phyloP scores from a whole-genome alignment of 2,113 vertebrate genomes.

The Phaetusa simplex region DNA sequence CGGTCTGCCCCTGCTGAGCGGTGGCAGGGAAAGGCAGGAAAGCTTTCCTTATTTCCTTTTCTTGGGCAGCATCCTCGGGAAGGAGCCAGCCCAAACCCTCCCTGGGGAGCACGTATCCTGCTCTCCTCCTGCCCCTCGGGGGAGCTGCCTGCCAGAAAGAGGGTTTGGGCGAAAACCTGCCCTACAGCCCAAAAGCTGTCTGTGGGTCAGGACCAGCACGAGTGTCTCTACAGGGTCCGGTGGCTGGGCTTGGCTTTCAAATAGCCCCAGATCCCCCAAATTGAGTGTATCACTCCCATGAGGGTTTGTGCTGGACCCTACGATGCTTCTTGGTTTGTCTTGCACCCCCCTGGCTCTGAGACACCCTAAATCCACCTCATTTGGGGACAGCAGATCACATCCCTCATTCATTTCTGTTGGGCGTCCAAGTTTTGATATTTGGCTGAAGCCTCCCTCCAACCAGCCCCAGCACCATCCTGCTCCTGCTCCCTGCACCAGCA shows the following conservation, averaged over 20 bases:
- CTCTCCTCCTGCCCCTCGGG: background rate
- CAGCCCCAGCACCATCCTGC: background rate
- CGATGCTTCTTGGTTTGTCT: background rate
- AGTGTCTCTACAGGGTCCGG: background rate
- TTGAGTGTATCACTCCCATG: fast-evolving
- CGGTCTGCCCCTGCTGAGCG: constrained; percentile 31
- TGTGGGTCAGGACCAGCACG: background rate
- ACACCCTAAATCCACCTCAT: background rate
- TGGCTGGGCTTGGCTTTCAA: background rate
- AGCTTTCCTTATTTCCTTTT: constrained; percentile 15
- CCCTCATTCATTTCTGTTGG: fast-evolving
- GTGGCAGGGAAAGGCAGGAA: constrained; percentile 35
- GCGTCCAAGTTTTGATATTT: background rate
- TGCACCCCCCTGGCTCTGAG: background rate
- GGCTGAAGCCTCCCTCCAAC: background rate
- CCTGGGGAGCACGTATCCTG: background rate
- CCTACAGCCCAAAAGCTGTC: background rate
- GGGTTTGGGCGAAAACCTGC: background rate
- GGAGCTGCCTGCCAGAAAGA: background rate
- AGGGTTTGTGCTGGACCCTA: background rate
- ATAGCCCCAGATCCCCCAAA: no score
- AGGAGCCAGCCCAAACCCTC: background rate
- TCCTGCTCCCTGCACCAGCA: background rate
- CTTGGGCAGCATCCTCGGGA: background rate
- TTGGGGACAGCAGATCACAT: fast-evolving